phyloP scores from a whole-genome alignment of 2,113 vertebrate genomes.

The Oplegnathus fasciatus region DNA sequence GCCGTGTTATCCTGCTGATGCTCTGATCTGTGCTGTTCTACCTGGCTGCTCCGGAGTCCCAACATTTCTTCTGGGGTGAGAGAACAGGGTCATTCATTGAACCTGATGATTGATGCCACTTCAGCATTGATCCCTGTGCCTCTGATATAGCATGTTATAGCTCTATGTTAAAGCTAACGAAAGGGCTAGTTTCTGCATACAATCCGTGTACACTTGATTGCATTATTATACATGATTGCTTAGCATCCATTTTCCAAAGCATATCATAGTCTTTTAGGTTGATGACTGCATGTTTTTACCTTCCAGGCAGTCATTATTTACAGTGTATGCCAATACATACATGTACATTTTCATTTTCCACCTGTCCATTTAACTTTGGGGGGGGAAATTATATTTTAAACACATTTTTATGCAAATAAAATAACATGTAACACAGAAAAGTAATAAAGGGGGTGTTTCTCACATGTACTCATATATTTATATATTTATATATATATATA shows the following conservation, averaged over 20 bases:
- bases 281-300: background rate
- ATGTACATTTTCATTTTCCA: background rate
- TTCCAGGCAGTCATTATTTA: background rate
- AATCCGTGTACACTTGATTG: background rate
- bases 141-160: background rate
- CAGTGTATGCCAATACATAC: too few species aligned
- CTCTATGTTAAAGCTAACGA: too few species aligned
- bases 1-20: conserved; percentile 85
- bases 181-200: background rate
- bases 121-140: background rate
- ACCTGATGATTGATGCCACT: background rate
- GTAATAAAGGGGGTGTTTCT: background rate
- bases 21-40: conserved; percentile 84
- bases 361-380: background rate
- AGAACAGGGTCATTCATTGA: background rate
- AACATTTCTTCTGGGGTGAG: conserved; percentile 84
- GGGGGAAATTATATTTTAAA: background rate
- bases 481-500: too few species aligned
- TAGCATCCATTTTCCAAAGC: background rate
- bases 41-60: conserved; percentile 84
- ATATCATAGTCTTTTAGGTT: background rate
- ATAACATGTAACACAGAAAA: background rate
- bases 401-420: background rate
- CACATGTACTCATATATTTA: background rate
- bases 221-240: background rate